Evolutionary conservation across 2,113 vertebrate species (phyloP), one percentile per base, ranked within the genome.

Genomic region (Pelobates fuscus): DNA sequence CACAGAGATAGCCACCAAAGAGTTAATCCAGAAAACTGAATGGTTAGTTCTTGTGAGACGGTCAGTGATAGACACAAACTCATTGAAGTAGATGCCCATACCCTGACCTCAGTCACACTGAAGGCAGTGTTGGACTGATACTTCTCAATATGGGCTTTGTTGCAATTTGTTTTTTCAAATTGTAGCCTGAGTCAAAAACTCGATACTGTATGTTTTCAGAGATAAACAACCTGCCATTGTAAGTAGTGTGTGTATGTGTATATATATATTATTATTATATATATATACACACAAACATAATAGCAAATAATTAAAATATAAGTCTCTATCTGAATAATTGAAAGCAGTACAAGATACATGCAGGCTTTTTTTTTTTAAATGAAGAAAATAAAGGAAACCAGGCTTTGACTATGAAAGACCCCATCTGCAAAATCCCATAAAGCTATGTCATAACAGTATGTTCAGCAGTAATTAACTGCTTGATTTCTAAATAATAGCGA

Each of bases 351-450:
- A 49, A 23, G n/a, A 5, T 64, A 26, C 54, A 60, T 61, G 73
- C 55, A 77, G 64, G n/a, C n/a, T n/a, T n/a, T n/a, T n/a, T n/a
- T n/a, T 68, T 68, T 72, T 66, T 24, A 24, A 6, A 32, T 59
- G 24, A 43, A 74, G 60, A 79, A 67, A 62, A 65, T 68, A 77
- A 81, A 80, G 68, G 57, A n/a, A 77, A 2, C 67, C 32, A 68
- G 25, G 63, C 52, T 84, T 84, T 77, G 79, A 67, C 69, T 52
- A 63, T 66, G 74, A 43, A 64, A 73, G 32, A 0, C 0, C 77
- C 82, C 2, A 77, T 81, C 72, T 85, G 79, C 69, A 84, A 86
- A 83, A 83, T 70, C 64, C 49, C 64, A 68, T 61, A 77, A 77
- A 77, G 65, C 64, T 60, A 52, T 77, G 64, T 44, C 41, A 77